Evolutionary conservation across 2,888 invertebrate genomes (phyloP).

Genomic region (Drosophila buzzatii): DNA sequence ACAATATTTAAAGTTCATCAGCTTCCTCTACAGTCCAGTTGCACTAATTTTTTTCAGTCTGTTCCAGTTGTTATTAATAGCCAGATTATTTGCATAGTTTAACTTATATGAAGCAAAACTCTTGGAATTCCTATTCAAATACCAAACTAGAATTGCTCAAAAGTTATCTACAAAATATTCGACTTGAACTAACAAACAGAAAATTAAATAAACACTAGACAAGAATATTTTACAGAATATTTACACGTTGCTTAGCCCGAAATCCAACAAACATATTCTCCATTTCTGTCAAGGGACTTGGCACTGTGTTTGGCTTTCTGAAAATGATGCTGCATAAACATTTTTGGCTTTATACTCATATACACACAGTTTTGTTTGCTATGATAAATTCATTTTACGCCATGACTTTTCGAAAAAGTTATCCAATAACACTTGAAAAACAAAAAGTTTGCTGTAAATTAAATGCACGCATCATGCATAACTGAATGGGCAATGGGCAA

Average conservation of each 20-base stretch:
- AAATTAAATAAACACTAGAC: neutral
- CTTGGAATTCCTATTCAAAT: neutral
- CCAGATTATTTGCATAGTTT: too few relatives aligned
- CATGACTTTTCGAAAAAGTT: constrained; percentile 65
- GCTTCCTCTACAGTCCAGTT: too few relatives aligned
- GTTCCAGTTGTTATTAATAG: too few relatives aligned
- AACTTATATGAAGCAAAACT: neutral
- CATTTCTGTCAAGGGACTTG: neutral
- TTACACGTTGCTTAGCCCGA: neutral
- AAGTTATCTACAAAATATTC: neutral
- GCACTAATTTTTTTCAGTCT: too few relatives aligned
- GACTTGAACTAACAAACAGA: neutral
- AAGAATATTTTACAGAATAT: constrained; percentile 4
- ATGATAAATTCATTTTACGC: constrained; percentile 63
- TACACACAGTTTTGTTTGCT: constrained; percentile 19
- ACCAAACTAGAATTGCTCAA: neutral
- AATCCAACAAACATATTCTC: neutral
- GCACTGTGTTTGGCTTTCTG: constrained; percentile 14
- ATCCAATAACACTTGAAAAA: constrained; percentile 63
- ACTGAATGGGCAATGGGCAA: constrained; percentile 50
- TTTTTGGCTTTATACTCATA: constrained; percentile 4
- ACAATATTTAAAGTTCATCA: neutral
- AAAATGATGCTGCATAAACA: constrained; percentile 50
- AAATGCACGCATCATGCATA: constrained; percentile 62
- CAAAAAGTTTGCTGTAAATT: constrained; percentile 64